Percentiles rank a stretch among this genome's conserved stretches.
phyloP scores from a whole-genome alignment of 2,888 invertebrate genomes.

The Cheilosia grossa region DNA sequence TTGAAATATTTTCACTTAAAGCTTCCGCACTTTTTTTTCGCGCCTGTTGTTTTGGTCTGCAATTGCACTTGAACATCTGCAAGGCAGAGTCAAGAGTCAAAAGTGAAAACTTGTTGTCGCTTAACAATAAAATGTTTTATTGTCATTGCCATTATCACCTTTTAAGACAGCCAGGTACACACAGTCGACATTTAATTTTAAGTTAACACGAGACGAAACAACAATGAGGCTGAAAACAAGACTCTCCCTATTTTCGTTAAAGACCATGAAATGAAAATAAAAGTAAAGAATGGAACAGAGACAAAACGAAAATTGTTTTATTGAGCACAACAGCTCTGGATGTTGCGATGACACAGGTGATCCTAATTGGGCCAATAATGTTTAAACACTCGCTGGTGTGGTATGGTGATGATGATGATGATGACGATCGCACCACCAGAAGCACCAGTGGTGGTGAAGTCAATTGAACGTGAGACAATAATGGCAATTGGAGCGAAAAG shows the following conservation, averaged over 20 bases:
- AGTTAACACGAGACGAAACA: conserved; percentile 34
- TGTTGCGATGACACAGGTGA: conserved; percentile 72
- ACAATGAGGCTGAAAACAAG: conserved; percentile 9
- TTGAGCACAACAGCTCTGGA: conserved; percentile 38
- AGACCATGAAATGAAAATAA: conserved; percentile 65
- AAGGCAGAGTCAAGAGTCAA: conserved; percentile 67
- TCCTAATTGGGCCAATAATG: conserved; percentile 69
- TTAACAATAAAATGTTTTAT: conserved; percentile 69
- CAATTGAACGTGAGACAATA: conserved; percentile 26
- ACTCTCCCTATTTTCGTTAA: conserved; percentile 42
- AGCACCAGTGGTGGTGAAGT: conserved; percentile 19
- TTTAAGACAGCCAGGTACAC: conserved; percentile 7
- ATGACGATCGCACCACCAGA: conserved; percentile 27
- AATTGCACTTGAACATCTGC: conserved; percentile 34
- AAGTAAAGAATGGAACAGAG: conserved; percentile 41
- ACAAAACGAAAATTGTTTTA: conserved; percentile 19
- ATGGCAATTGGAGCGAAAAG: conserved; percentile 42
- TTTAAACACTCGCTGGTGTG: conserved; percentile 48
- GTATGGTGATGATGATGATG: conserved; percentile 24
- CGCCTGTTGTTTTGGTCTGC: conserved; percentile 4
- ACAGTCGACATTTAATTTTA: conserved; percentile 17
- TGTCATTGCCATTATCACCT: conserved; percentile 65
- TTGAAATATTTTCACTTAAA: conserved; percentile 64
- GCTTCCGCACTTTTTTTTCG: conserved; percentile 3
- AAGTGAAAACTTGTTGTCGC: conserved; percentile 63